phyloP scores from a whole-genome alignment of 2,797 vertebrate species.

The Acrossocheilus fasciatus region DNA sequence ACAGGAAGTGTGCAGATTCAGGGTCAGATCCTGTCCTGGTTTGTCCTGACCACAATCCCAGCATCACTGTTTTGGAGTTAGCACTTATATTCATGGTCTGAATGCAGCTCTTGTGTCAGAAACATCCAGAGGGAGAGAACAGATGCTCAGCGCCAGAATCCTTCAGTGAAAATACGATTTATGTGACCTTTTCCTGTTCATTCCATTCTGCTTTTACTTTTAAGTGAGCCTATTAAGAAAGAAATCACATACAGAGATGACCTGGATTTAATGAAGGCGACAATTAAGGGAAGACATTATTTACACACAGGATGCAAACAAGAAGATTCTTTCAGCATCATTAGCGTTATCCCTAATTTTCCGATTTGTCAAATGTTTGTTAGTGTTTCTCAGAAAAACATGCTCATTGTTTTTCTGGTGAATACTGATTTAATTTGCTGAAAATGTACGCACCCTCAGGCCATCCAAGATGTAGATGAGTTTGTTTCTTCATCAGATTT shows the following conservation, averaged over 20 bases:
- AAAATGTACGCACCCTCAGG: neutral
- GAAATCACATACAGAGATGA: neutral
- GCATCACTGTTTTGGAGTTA: constrained; percentile 17
- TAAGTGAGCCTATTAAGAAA: neutral
- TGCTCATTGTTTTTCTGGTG: neutral
- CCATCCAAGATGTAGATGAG: neutral
- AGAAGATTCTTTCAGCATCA: neutral
- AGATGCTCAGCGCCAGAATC: neutral
- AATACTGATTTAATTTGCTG: neutral
- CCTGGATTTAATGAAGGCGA: constrained; percentile 3
- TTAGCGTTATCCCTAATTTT: neutral
- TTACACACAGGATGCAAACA: neutral
- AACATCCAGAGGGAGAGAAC: constrained; percentile 19
- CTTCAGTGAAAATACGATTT: neutral
- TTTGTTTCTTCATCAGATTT: neutral
- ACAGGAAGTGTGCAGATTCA: neutral
- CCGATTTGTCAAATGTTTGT: neutral
- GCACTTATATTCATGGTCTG: neutral
- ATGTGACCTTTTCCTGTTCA: neutral
- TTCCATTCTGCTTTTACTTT: constrained; percentile 1
- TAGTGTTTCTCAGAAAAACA: neutral
- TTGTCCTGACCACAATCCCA: constrained; percentile 32
- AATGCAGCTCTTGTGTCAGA: constrained; percentile 24
- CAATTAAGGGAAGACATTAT: neutral
- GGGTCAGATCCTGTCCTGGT: constrained; percentile 18